Conservation (phyloP, 92 coral and sea anemone species). For the Galaxea fascicularis region DNA sequence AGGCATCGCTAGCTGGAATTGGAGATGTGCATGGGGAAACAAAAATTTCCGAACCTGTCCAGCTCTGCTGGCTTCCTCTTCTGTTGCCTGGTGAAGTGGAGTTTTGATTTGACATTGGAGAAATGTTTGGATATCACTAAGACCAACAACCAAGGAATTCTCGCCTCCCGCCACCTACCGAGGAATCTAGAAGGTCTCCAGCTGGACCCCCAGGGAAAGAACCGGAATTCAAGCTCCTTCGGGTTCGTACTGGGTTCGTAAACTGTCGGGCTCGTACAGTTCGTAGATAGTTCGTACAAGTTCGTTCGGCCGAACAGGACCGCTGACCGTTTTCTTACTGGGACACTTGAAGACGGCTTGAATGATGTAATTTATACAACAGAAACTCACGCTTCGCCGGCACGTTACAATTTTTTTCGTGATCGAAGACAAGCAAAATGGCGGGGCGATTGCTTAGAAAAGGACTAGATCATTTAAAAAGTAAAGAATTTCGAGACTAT, state of each 20-base stretch:
- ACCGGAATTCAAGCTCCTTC: no score
- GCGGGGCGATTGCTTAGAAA: conserved; percentile 77
- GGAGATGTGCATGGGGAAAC: neutral
- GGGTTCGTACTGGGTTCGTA: no score
- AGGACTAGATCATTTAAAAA: conserved; percentile 83
- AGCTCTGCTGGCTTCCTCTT: conserved; percentile 18
- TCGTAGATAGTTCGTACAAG: no score
- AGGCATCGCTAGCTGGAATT: neutral
- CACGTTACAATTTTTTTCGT: no score
- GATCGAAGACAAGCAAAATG: conserved; percentile 57
- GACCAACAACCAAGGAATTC: neutral
- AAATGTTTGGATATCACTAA: neutral
- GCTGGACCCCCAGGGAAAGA: no score
- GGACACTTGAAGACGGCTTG: conserved; percentile 7
- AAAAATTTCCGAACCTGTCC: conserved; percentile 43
- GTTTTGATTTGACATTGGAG: conserved; percentile 20
- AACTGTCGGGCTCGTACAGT: no score
- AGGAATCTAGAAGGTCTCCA: neutral
- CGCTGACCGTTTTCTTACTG: conserved; percentile 1
- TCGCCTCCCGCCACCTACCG: neutral
- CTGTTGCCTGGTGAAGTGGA: conserved; percentile 2
- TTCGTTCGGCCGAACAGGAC: neutral
- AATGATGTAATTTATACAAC: neutral
- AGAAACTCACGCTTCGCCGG: neutral
- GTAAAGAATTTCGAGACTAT: conserved; percentile 94